Base-by-base conservation (phyloP, 2,113 vertebrate genomes). In the Scalopus aquaticus region DNA sequence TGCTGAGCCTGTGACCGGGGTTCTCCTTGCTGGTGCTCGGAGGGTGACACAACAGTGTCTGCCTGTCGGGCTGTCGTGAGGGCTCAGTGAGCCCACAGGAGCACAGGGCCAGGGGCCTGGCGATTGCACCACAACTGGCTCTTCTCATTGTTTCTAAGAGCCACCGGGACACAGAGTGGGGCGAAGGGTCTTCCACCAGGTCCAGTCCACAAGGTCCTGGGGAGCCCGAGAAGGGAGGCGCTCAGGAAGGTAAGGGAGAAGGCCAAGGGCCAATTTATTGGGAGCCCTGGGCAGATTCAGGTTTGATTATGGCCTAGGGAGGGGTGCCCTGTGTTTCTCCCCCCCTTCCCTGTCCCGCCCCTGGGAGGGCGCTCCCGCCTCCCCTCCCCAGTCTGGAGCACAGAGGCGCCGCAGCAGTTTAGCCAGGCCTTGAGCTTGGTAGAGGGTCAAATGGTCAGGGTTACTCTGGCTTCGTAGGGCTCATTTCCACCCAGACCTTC, bases 41-140 rank as follows among this genome's bases (percentile, higher is more conserved):
- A 17, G 30, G 19, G 11, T 19, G 4, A 39, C 24, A 5, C 22
- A 5, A 15, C 0, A 1, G 12, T 10, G n/a, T 15, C 20, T 5
- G 15, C 49, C 60, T 73, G 44, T 26, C 1, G 22, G 32, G 24
- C 30, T 10, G n/a, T 22, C 37, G n/a, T 28, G 16, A 84, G 65
- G 64, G 42, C 26, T 76, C 39, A 0, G 11, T 15, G 73, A 46
- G 17, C 87, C 51, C 15, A 3, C 16, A 8, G 1, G 10, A 6
- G 26, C 73, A 42, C 73, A n/a, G n/a, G n/a, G n/a, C n/a, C n/a
- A n/a, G n/a, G n/a, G 54, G 30, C 13, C 11, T 1, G 93, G 24
- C 26, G 6, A 37, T 20, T 1, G 11, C 24, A 85, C 24, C 13
- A 2, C 2, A 37, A 1, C 16, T 42, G 76, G 12, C 37, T 56